phyloP scores from a whole-genome alignment of 2,888 invertebrate genomes.

The Orthosia cruda region DNA sequence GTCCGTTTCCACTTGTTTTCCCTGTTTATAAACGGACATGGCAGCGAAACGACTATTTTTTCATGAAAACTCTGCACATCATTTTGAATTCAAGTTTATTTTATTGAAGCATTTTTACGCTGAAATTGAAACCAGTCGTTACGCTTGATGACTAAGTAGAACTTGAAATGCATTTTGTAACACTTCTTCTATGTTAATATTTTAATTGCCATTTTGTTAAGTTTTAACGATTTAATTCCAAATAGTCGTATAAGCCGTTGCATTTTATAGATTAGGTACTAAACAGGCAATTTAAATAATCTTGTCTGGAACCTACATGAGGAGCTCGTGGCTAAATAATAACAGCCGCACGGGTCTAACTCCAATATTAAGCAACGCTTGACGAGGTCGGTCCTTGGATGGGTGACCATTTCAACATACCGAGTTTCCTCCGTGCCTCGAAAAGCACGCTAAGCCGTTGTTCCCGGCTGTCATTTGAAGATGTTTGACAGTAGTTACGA shows the following conservation, averaged over 20 bases:
- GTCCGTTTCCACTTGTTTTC: constrained; percentile 72
- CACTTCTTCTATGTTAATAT: not conserved
- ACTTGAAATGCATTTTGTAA: not conserved
- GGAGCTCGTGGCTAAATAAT: no score
- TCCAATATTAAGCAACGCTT: no score
- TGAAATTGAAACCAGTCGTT: not conserved
- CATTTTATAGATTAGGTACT: not conserved
- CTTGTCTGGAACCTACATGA: no score
- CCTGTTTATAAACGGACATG: constrained; percentile 60
- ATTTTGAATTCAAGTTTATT: constrained; percentile 26
- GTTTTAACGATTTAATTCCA: not conserved
- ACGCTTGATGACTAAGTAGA: constrained; percentile 2
- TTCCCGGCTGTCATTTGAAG: no score
- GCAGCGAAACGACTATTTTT: constrained; percentile 40
- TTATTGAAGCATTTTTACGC: constrained; percentile 17
- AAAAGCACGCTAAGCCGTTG: no score
- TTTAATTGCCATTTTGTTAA: not conserved
- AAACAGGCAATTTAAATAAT: not conserved
- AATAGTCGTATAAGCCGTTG: not conserved
- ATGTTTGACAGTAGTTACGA: no score
- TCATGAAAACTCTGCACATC: constrained; percentile 34
- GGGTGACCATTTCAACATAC: no score
- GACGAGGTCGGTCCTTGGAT: no score
- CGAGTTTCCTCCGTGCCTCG: no score
- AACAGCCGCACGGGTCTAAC: no score